These are phyloP conservation scores for Ambastaia sidthimunki DNA, from an alignment of 2,797 vertebrate species.

Conservation along the genomic window DNA sequence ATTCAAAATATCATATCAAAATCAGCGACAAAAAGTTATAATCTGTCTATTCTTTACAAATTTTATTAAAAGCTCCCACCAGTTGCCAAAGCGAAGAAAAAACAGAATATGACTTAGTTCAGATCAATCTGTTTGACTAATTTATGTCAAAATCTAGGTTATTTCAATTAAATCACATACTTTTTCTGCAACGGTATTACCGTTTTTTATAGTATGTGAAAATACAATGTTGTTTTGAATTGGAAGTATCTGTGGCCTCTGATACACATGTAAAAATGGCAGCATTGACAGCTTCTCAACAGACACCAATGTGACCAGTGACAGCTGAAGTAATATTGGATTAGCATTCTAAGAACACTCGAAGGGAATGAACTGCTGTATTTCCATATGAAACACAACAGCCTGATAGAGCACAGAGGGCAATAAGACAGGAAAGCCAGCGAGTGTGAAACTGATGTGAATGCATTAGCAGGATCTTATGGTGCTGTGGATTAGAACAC, in stretches of 20 bases:
- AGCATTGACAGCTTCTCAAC: background rate
- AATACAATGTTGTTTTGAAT: background rate
- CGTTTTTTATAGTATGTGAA: background rate
- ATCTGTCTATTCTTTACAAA: background rate
- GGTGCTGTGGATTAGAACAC: conserved; percentile 74
- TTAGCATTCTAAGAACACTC: conserved; percentile 14
- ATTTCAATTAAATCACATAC: too few species aligned
- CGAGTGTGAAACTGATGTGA: conserved; percentile 69
- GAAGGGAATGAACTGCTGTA: conserved; percentile 6
- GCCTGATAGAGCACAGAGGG: conserved; percentile 55
- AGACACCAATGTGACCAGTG: conserved; percentile 15
- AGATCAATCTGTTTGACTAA: too few species aligned
- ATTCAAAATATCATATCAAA: too few species aligned
- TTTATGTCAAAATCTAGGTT: too few species aligned
- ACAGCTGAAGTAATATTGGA: conserved; percentile 58
- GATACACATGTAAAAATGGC: background rate
- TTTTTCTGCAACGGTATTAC: too few species aligned
- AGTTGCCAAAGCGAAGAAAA: background rate
- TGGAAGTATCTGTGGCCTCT: background rate
- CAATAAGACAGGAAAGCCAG: conserved; percentile 37
- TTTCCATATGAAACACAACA: conserved; percentile 66
- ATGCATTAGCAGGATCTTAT: conserved; percentile 77
- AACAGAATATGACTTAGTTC: too few species aligned
- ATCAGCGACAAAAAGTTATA: too few species aligned
- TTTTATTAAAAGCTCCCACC: background rate